A percentile compares a stretch with the other conserved stretches of the same genome.
Conservation (phyloP, 2,888 invertebrate genomes). For the Noctua pronuba region DNA sequence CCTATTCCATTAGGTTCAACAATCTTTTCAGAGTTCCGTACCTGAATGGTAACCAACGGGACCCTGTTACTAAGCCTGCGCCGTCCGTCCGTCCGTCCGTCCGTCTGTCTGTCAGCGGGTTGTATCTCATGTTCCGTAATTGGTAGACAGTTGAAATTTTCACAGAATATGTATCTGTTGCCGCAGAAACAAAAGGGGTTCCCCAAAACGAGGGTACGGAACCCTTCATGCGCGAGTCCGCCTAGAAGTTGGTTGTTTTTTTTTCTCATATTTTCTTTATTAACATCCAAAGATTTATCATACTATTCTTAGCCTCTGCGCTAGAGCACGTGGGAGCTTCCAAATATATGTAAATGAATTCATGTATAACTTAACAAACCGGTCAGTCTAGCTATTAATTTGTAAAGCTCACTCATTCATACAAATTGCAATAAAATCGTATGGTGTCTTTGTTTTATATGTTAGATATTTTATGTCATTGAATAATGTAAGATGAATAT, state of each 20-base stretch:
- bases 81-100: too few relatives aligned
- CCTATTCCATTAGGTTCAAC: too few relatives aligned
- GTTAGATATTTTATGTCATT: slow-evolving; percentile 6
- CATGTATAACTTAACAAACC: slow-evolving; percentile 6
- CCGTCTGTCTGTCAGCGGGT: too few relatives aligned
- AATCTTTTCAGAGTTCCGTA: too few relatives aligned
- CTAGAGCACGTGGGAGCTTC: slow-evolving; percentile 14
- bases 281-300: not conserved
- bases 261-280: not conserved
- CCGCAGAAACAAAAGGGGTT: too few relatives aligned
- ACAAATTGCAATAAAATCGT: slow-evolving; percentile 5
- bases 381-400: slow-evolving; percentile 25
- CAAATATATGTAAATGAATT: slow-evolving; percentile 26
- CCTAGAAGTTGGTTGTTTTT: not conserved
- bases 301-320: not conserved
- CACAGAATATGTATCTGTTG: too few relatives aligned
- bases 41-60: too few relatives aligned
- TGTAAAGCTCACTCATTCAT: slow-evolving; percentile 43
- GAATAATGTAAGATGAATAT: slow-evolving; percentile 2
- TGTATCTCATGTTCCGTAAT: too few relatives aligned
- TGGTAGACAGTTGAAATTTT: too few relatives aligned
- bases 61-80: too few relatives aligned
- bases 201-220: too few relatives aligned
- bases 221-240: too few relatives aligned
- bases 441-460: slow-evolving; percentile 17